A percentile compares a stretch with the other conserved stretches of the same genome.
These are phyloP conservation scores for Ptyas mucosa DNA, from an alignment of 2,113 vertebrate species.

Conservation along the genomic window DNA sequence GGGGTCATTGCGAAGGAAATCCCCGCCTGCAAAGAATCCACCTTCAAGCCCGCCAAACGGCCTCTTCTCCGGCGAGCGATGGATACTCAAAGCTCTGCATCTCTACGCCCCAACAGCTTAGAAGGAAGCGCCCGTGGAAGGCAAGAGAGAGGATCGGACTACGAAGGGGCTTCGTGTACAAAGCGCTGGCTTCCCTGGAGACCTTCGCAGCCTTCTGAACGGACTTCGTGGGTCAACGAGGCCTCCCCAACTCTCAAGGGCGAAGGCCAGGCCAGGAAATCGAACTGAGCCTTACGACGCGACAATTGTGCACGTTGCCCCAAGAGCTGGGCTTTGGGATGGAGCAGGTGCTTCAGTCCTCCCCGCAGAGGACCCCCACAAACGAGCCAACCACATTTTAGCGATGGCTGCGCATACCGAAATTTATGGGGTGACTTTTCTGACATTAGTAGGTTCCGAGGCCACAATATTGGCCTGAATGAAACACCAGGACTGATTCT, in stretches of 20 bases:
- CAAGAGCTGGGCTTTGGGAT: background rate
- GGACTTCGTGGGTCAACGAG: background rate
- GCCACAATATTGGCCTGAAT: background rate
- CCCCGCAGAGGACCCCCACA: background rate
- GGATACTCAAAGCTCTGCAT: background rate
- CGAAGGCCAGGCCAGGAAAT: background rate
- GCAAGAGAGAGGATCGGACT: background rate
- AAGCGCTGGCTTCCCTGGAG: background rate
- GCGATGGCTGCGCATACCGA: background rate
- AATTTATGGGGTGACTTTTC: background rate
- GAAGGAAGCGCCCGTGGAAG: background rate
- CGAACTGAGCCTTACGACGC: background rate
- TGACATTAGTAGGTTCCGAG: background rate
- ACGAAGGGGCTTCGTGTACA: background rate
- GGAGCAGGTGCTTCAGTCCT: background rate
- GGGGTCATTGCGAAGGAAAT: background rate
- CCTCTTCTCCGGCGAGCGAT: too few species aligned
- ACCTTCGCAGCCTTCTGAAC: background rate
- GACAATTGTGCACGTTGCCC: background rate
- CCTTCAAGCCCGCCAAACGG: background rate
- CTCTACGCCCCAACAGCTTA: background rate
- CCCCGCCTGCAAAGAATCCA: background rate
- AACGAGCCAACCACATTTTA: background rate
- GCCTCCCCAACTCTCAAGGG: background rate
- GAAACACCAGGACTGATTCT: background rate